Evolutionary conservation across 2,797 vertebrate genomes (phyloP).

Genomic region (Oryzias dopingdopingensis): DNA sequence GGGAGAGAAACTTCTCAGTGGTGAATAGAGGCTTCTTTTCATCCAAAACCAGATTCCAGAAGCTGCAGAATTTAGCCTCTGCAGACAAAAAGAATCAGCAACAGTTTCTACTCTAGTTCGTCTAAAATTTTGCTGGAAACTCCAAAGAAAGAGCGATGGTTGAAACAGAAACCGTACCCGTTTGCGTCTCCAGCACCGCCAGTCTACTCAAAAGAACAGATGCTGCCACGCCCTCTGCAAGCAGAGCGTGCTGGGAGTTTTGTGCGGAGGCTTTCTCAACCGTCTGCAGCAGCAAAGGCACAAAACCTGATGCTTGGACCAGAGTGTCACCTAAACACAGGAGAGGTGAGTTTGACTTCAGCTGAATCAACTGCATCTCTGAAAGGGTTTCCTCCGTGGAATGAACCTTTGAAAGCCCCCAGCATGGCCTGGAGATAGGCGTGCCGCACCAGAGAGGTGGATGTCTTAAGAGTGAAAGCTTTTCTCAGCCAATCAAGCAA

Average conservation of each 20-base stretch:
- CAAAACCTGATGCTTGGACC: conserved; percentile 82
- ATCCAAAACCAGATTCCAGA: conserved; percentile 93
- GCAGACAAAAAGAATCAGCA: conserved; percentile 16
- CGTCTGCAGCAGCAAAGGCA: conserved; percentile 86
- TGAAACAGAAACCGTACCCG: conserved; percentile 75
- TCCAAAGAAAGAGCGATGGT: not conserved
- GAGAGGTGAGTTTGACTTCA: not conserved
- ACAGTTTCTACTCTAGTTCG: not conserved
- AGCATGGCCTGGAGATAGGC: conserved; percentile 96
- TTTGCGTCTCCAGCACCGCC: conserved; percentile 81
- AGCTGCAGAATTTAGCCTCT: conserved; percentile 87
- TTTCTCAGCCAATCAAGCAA: conserved; percentile 94
- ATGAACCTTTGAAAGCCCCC: conserved; percentile 89
- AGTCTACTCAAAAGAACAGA: conserved; percentile 89
- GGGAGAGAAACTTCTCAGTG: conserved; percentile 92
- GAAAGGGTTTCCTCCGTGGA: not conserved
- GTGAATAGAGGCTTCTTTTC: conserved; percentile 95
- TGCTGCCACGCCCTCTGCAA: conserved; percentile 88
- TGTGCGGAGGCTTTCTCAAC: conserved; percentile 93
- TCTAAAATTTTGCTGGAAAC: not conserved
- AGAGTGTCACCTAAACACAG: conserved; percentile 85
- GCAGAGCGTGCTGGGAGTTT: conserved; percentile 86
- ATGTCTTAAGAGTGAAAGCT: conserved; percentile 93
- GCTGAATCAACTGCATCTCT: not conserved
- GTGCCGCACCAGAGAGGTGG: conserved; percentile 90